Evolutionary conservation across 2,888 invertebrate genomes (phyloP).

Genomic region (Ophraella communa): DNA sequence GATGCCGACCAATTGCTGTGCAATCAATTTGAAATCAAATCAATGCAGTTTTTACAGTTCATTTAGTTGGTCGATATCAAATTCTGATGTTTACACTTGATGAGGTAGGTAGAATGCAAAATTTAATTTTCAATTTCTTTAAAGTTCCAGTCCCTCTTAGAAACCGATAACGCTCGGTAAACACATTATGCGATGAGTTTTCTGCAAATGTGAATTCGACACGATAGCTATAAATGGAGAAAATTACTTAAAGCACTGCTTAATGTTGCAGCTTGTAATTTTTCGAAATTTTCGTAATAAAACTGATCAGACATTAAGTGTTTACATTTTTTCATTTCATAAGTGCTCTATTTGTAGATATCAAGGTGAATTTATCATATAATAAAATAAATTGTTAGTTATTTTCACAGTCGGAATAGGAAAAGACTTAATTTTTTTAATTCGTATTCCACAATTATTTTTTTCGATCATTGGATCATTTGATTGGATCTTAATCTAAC

Average conservation of each 20-base stretch:
- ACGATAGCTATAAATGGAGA: constrained; percentile 19
- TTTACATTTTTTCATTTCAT: background rate
- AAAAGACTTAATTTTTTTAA: no score
- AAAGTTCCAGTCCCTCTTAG: background rate
- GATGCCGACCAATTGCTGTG: constrained; percentile 48
- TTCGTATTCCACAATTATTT: no score
- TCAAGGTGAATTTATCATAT: no score
- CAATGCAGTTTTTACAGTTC: constrained; percentile 54
- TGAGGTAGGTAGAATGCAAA: constrained; percentile 46
- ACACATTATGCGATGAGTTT: constrained; percentile 35
- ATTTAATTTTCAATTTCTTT: constrained; percentile 47
- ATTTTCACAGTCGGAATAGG: no score
- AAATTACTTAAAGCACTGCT: constrained; percentile 15
- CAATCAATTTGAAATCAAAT: constrained; percentile 43
- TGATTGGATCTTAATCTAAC: no score
- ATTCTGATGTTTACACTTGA: constrained; percentile 53
- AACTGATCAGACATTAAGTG: background rate
- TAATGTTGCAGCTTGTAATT: background rate
- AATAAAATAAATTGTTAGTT: background rate
- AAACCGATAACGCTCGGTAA: constrained; percentile 37
- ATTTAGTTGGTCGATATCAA: constrained; percentile 51
- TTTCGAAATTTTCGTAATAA: background rate
- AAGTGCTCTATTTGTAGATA: no score
- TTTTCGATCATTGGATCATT: no score
- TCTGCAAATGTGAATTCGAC: constrained; percentile 26